Conservation (phyloP, 2,113 vertebrate genomes). For the Eclectus roratus region DNA sequence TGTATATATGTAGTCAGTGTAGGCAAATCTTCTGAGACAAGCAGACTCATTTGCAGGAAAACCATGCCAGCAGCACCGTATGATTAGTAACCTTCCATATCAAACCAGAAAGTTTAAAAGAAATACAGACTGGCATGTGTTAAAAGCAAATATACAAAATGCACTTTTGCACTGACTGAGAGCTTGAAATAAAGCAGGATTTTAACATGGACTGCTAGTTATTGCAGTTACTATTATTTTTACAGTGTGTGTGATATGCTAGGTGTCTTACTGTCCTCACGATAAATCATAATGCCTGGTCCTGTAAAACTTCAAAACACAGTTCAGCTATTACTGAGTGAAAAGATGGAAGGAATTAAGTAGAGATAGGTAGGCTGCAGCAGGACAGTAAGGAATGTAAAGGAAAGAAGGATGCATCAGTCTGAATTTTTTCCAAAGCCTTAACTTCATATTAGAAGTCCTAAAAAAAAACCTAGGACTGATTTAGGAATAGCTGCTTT, state of each 20-base stretch:
- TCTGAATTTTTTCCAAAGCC: background rate
- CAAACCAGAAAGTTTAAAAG: slow-evolving; percentile 15
- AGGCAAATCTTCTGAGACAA: slow-evolving; percentile 7
- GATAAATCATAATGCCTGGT: background rate
- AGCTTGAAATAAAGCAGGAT: background rate
- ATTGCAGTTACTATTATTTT: background rate
- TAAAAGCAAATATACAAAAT: background rate
- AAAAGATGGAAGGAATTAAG: background rate
- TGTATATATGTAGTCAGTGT: background rate
- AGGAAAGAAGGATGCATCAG: background rate
- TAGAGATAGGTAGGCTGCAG: background rate
- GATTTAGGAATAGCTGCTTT: background rate
- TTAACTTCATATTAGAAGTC: background rate
- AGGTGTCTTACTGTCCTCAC: background rate
- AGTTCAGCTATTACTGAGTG: background rate
- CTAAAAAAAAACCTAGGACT: background rate
- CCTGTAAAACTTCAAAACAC: background rate
- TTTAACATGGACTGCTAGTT: background rate
- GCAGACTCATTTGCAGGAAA: background rate
- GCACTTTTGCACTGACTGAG: background rate
- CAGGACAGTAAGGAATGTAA: background rate
- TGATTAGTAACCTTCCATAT: background rate
- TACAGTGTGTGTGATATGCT: background rate
- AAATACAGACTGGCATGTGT: background rate
- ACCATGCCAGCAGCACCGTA: background rate